Percentiles rank a stretch among this genome's conserved stretches.
Conservation (phyloP, 2,113 vertebrate genomes). For the Deroptyus accipitrinus region DNA sequence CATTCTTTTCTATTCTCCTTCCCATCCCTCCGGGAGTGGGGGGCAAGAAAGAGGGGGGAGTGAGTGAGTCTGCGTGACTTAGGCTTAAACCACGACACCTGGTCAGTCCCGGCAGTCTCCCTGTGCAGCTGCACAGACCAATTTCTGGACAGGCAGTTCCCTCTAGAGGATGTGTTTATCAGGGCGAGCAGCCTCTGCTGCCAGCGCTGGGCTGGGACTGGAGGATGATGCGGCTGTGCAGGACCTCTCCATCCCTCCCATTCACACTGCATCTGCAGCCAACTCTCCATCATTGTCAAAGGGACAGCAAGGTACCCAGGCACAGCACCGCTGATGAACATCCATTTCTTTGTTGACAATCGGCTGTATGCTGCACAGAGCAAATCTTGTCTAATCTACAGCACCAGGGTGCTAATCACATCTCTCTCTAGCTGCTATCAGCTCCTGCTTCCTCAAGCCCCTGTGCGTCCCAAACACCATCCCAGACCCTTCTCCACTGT, state of each 20-base stretch:
- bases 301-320: rapidly evolving
- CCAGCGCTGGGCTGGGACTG: rapidly evolving
- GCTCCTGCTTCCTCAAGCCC: neutral
- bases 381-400: rapidly evolving
- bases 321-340: rapidly evolving
- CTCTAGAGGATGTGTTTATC: slow-evolving; percentile 9
- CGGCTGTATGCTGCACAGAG: neutral
- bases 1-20: too few relatives aligned
- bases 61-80: too few relatives aligned
- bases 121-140: neutral
- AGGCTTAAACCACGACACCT: too few relatives aligned
- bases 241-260: neutral
- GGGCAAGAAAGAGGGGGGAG: too few relatives aligned
- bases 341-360: rapidly evolving
- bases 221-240: rapidly evolving
- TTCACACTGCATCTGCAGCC: rapidly evolving
- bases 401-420: neutral
- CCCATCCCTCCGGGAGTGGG: too few relatives aligned
- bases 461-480: rapidly evolving
- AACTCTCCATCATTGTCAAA: rapidly evolving
- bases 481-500: neutral
- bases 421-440: neutral
- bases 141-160: slow-evolving; percentile 34
- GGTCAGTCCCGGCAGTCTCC: neutral
- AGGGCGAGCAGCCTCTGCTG: neutral